These are phyloP conservation scores for Pipistrellus nathusii DNA, from an alignment of 2,797 vertebrate species.

Conservation along the genomic window DNA sequence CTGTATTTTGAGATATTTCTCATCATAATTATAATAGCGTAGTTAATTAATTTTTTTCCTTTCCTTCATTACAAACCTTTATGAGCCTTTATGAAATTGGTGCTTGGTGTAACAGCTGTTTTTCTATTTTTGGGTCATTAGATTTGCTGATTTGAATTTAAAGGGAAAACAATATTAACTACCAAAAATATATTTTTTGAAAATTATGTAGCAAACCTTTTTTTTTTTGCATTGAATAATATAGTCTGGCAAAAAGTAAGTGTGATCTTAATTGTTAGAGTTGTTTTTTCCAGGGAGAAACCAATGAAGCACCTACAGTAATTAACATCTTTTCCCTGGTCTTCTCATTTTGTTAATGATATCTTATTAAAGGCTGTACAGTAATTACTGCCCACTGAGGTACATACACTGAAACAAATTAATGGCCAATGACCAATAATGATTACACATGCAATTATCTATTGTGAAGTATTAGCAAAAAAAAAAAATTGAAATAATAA, in stretches of 20 bases:
- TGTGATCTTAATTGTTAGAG: constrained; percentile 86
- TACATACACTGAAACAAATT: constrained; percentile 88
- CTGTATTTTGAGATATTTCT: constrained; percentile 72
- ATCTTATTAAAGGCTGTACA: constrained; percentile 87
- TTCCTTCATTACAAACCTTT: constrained; percentile 56
- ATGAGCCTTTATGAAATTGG: constrained; percentile 61
- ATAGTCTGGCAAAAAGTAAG: constrained; percentile 84
- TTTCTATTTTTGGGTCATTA: constrained; percentile 62
- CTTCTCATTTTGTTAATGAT: constrained; percentile 91
- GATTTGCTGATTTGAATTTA: constrained; percentile 64
- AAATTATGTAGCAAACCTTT: background rate
- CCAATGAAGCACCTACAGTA: constrained; percentile 86
- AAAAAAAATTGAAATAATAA: constrained; percentile 84
- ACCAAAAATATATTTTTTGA: constrained; percentile 35
- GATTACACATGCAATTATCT: constrained; percentile 88
- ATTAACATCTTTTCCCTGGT: constrained; percentile 89
- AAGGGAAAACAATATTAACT: constrained; percentile 59
- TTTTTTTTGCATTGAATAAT: constrained; percentile 75
- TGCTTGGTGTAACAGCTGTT: constrained; percentile 28
- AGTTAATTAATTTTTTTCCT: constrained; percentile 43
- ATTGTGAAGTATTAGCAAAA: constrained; percentile 85
- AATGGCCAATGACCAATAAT: constrained; percentile 91
- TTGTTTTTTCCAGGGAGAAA: constrained; percentile 87
- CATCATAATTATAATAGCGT: constrained; percentile 65
- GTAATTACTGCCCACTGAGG: constrained; percentile 89